Conservation (phyloP, 2,888 invertebrate genomes). For the Lampropteryx suffumata region DNA sequence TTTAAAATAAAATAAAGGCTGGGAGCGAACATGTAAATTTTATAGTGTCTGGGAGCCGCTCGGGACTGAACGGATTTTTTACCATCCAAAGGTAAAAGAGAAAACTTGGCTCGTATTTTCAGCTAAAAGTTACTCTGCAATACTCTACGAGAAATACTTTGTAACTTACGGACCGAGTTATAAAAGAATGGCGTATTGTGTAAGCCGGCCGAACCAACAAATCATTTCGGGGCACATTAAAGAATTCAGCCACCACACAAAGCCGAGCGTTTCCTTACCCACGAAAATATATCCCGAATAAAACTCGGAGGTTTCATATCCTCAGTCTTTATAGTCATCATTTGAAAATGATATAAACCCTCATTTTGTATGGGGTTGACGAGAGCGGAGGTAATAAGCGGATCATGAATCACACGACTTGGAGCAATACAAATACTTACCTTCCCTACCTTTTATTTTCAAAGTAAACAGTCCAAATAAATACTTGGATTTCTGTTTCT, state of each 20-base stretch:
- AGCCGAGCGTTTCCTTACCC: constrained; percentile 6
- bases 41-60: constrained; percentile 68
- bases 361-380: not conserved
- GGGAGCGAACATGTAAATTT: constrained; percentile 80
- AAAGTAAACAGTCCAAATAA: too few species aligned
- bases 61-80: constrained; percentile 69
- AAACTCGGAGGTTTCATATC: constrained; percentile 3
- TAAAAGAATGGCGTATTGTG: constrained; percentile 66
- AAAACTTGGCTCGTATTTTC: constrained; percentile 78
- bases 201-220: constrained; percentile 55
- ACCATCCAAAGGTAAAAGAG: constrained; percentile 65
- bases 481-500: too few species aligned
- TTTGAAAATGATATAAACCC: not conserved
- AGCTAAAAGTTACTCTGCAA: constrained; percentile 72
- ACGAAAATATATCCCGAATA: constrained; percentile 1
- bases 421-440: too few species aligned
- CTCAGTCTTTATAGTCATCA: not conserved
- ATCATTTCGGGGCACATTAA: constrained; percentile 57
- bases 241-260: constrained; percentile 44
- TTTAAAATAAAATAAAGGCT: constrained; percentile 79
- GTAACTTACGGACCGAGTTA: constrained; percentile 72
- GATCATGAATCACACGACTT: too few species aligned
- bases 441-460: too few species aligned
- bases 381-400: too few species aligned
- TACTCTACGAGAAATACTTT: constrained; percentile 72